These are phyloP conservation scores for Phoebastria nigripes DNA, from an alignment of 2,797 vertebrate genomes.

Conservation along the genomic window DNA sequence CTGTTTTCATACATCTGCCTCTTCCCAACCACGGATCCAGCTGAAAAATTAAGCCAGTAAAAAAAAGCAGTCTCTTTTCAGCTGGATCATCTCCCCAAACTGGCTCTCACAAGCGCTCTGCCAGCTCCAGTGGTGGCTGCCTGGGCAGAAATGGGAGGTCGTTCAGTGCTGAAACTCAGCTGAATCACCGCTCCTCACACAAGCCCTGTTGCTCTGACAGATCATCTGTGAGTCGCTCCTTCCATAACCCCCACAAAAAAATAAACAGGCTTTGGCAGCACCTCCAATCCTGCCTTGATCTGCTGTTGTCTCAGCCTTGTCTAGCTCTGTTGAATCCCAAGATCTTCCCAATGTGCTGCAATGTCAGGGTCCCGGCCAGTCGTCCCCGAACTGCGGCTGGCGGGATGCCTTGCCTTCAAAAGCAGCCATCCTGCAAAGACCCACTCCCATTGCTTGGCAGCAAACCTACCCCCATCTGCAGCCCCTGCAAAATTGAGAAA, in stretches of 20 bases:
- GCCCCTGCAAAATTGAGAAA: conserved; percentile 49
- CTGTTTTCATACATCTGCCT: not conserved
- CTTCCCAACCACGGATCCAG: not conserved
- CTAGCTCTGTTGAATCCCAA: not conserved
- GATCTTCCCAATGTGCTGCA: not conserved
- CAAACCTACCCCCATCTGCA: conserved; percentile 24
- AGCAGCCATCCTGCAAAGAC: not conserved
- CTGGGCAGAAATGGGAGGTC: not conserved
- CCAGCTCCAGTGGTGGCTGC: not conserved
- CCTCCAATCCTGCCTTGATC: not conserved
- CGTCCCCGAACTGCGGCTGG: not conserved
- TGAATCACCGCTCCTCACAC: not conserved
- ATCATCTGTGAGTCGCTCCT: not conserved
- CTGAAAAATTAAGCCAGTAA: not conserved
- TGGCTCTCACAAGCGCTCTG: not conserved
- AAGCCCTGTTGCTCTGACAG: not conserved
- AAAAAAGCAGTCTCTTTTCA: not conserved
- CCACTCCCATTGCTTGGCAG: not conserved
- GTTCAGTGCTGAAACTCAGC: not conserved
- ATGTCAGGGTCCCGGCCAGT: not conserved
- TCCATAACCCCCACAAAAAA: not conserved
- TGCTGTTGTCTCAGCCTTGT: not conserved
- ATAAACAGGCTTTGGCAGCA: conserved; percentile 13
- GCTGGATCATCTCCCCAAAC: not conserved
- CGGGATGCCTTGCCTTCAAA: not conserved